These are phyloP conservation scores for Maniola jurtina DNA, from an alignment of 1,140 invertebrate species.

Conservation along the genomic window DNA sequence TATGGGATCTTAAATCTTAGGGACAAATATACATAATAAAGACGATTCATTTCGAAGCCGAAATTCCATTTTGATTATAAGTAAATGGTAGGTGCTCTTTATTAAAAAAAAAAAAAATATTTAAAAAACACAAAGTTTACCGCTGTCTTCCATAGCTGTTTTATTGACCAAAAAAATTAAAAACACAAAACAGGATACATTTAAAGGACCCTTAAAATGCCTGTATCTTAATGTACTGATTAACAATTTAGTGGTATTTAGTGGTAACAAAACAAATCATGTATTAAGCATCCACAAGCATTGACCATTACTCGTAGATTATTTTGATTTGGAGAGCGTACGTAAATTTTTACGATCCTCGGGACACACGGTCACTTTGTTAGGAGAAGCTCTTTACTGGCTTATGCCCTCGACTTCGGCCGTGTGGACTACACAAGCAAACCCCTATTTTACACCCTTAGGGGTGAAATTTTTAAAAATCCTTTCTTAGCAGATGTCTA, in stretches of 20 bases:
- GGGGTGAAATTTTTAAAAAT: too few species aligned
- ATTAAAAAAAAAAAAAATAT: too few species aligned
- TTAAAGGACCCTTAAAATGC: slow-evolving; percentile 1
- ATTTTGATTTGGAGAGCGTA: slow-evolving; percentile 22
- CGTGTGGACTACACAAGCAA: too few species aligned
- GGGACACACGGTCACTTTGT: slow-evolving; percentile 19
- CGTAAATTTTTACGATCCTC: slow-evolving; percentile 27
- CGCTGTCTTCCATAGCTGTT: not conserved
- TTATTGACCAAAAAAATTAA: not conserved
- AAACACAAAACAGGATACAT: not conserved
- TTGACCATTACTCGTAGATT: slow-evolving; percentile 25
- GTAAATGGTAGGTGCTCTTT: too few species aligned
- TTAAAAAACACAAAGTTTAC: not conserved
- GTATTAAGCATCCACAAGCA: slow-evolving; percentile 13
- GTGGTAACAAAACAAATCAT: slow-evolving; percentile 18
- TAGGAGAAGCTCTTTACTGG: too few species aligned
- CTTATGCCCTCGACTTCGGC: too few species aligned
- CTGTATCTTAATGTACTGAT: slow-evolving; percentile 12
- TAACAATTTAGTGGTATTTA: slow-evolving; percentile 17
- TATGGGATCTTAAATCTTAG: not conserved
- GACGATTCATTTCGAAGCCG: too few species aligned
- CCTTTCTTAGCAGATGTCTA: too few species aligned
- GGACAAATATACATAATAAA: not conserved
- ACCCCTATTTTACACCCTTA: too few species aligned
- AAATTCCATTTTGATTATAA: too few species aligned